Percentiles rank a stretch among this genome's conserved stretches.
Conservation (phyloP, 2,797 vertebrate genomes). For the Meriones psammophilus region DNA sequence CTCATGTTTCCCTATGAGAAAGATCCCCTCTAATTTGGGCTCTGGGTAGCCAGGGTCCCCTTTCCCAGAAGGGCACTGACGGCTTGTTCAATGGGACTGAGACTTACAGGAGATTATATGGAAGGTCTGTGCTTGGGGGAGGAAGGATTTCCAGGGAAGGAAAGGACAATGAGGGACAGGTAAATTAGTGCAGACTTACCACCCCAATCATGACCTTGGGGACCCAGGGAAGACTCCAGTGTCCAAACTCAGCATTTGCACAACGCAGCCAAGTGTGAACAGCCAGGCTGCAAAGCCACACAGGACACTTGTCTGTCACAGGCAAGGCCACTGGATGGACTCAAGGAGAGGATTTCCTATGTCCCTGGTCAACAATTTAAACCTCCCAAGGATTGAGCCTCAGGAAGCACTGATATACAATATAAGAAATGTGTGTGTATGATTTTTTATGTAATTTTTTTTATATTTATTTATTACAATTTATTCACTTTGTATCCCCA, state of each 20-base stretch:
- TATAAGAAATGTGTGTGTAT: not conserved
- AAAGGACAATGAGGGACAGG: too few relatives aligned
- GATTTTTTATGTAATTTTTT: too few relatives aligned
- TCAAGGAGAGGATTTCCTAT: not conserved
- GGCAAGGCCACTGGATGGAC: not conserved
- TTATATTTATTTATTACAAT: too few relatives aligned
- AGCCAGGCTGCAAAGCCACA: not conserved
- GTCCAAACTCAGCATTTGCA: not conserved
- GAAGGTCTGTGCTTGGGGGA: not conserved
- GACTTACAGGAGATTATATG: not conserved
- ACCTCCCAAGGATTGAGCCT: not conserved
- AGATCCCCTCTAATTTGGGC: not conserved
- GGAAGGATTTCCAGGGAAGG: not conserved
- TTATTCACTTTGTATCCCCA: too few relatives aligned
- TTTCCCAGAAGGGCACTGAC: not conserved
- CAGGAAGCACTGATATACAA: not conserved
- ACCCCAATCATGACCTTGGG: not conserved
- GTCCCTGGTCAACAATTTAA: not conserved
- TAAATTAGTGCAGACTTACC: not conserved
- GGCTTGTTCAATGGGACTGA: not conserved
- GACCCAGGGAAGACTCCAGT: not conserved
- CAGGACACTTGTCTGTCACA: not conserved
- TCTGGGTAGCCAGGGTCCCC: not conserved
- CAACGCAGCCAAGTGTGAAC: not conserved
- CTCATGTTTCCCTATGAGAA: not conserved